phyloP scores from a whole-genome alignment of 2,888 invertebrate genomes.

The Scotopteryx bipunctaria region DNA sequence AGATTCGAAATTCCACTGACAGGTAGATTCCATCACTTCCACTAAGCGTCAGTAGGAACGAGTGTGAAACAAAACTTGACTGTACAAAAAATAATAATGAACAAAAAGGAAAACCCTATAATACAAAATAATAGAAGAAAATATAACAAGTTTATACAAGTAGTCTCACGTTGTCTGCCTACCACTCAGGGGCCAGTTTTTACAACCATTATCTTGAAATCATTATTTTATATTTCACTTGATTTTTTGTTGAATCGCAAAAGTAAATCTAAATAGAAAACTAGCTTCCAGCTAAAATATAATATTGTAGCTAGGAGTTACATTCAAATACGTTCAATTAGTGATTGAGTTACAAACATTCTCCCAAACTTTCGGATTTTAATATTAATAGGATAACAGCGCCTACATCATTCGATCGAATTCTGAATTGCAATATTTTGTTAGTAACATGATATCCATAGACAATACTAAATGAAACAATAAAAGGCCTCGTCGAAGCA shows the following conservation, averaged over 20 bases:
- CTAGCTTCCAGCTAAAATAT: too few relatives aligned
- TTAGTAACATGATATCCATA: conserved; percentile 37
- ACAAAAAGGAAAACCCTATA: conserved; percentile 63
- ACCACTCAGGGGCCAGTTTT: conserved; percentile 42
- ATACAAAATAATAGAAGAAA: conserved; percentile 64
- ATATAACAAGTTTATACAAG: conserved; percentile 59
- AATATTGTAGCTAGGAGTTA: too few relatives aligned
- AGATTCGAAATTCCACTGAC: conserved; percentile 35
- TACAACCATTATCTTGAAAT: conserved; percentile 28
- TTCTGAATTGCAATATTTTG: conserved; percentile 16
- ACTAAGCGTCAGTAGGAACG: conserved; percentile 43
- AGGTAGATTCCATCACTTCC: conserved; percentile 12
- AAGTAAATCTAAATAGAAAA: conserved; percentile 12
- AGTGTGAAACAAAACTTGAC: conserved; percentile 68
- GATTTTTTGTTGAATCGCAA: conserved; percentile 20
- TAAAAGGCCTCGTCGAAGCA: background rate
- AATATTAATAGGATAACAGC: conserved; percentile 10
- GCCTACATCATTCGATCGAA: conserved; percentile 18
- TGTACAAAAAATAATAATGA: conserved; percentile 64
- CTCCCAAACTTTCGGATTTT: too few relatives aligned
- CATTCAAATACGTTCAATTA: too few relatives aligned
- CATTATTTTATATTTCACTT: conserved; percentile 14
- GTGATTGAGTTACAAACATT: too few relatives aligned
- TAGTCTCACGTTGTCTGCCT: conserved; percentile 47
- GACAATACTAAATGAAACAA: conserved; percentile 11